Conservation (phyloP, 2,888 invertebrate genomes). For the Erebia ligea region DNA sequence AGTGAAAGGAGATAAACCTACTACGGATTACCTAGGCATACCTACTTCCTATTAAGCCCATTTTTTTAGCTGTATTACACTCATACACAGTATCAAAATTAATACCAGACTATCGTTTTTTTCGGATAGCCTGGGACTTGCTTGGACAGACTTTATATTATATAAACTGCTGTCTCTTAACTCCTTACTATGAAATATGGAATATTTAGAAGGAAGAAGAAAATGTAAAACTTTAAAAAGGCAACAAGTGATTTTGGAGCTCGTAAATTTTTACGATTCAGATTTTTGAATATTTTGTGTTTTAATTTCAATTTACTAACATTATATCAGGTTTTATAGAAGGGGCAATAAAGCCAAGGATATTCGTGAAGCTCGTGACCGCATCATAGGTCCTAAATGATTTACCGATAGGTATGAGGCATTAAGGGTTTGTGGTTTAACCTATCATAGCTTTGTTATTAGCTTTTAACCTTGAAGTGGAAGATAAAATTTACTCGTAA, state of each 20-base stretch:
- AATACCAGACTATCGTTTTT: too few species aligned
- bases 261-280: not conserved
- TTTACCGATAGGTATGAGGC: constrained; percentile 22
- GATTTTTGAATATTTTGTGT: not conserved
- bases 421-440: constrained; percentile 22
- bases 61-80: too few species aligned
- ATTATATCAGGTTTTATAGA: constrained; percentile 66
- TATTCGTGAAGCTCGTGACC: constrained; percentile 74
- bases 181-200: too few species aligned
- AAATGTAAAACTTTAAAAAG: not conserved
- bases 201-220: not conserved
- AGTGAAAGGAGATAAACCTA: too few species aligned
- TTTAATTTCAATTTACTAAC: not conserved
- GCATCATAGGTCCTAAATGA: constrained; percentile 38
- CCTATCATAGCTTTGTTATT: constrained; percentile 8
- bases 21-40: too few species aligned
- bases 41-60: too few species aligned
- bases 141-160: too few species aligned
- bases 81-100: too few species aligned
- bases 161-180: too few species aligned
- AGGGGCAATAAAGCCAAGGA: constrained; percentile 72
- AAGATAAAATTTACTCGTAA: not conserved
- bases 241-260: not conserved
- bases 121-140: too few species aligned
- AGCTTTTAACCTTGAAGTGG: constrained; percentile 2